Evolutionary conservation across 1,140 invertebrate genomes (phyloP).

Genomic region (Cydia fagiglandana): DNA sequence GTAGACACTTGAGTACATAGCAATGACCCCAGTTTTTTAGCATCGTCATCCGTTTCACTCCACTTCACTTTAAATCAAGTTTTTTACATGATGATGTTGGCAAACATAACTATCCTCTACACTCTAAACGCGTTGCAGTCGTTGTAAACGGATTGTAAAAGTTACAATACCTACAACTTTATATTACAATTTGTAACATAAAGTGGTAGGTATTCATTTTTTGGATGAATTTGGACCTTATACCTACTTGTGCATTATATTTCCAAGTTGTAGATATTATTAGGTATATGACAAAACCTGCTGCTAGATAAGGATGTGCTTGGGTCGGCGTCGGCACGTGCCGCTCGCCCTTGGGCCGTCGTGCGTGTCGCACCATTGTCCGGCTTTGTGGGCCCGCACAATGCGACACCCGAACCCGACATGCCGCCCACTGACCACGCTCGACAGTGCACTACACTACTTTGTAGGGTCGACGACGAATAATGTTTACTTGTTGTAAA

Average conservation of each 20-base stretch:
- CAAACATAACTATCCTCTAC: neutral
- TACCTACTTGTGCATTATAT: neutral
- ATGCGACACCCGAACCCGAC: conserved; percentile 3
- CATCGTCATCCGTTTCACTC: conserved; percentile 3
- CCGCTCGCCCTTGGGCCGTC: conserved; percentile 20
- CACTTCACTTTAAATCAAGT: neutral
- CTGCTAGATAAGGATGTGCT: neutral
- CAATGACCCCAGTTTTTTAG: conserved; percentile 3
- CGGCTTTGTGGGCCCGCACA: conserved; percentile 14
- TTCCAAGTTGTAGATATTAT: neutral
- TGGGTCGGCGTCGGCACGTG: conserved; percentile 20
- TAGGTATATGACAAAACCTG: neutral
- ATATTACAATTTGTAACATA: too few species aligned
- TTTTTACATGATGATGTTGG: neutral
- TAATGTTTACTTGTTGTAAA: neutral
- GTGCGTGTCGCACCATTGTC: conserved; percentile 28
- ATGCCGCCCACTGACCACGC: neutral
- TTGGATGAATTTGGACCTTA: too few species aligned
- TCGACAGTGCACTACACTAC: neutral
- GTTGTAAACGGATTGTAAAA: too few species aligned
- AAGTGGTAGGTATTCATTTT: too few species aligned
- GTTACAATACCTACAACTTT: too few species aligned
- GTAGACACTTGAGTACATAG: neutral
- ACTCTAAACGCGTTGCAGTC: neutral
- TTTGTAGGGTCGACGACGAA: neutral